Base-by-base conservation (phyloP, 35 echinoderm and acorn worm species). In the Lytechinus variegatus region DNA sequence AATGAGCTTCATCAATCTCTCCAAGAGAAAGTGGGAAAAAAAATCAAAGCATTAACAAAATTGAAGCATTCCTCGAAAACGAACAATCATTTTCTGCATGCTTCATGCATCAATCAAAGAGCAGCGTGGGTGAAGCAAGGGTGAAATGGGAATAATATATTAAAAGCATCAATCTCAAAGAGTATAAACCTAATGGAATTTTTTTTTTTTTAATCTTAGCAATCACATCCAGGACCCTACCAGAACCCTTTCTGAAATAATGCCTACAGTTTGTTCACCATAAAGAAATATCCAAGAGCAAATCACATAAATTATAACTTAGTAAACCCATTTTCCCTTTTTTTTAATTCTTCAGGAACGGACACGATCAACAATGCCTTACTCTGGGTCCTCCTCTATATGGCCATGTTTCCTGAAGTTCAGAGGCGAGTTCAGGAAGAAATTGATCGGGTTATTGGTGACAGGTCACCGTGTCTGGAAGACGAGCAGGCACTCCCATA, bases 301-400 rank as follows among this genome's bases (percentile, higher is more conserved):
- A 44, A 2, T 44, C 33, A 44, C 33, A 44, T 44, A 44, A 44
- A 44, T 44, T 2, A 44, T 44, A 44, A 44, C 33, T 33, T 66
- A 27, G 52, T 16, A 79, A 60, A 79, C 94, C 89, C n/a, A 14
- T 53, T 61, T 89, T 95, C 27, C 33, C 2, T 52, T 61, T 11
- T 29, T 87, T 87, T 8, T 1, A 88, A 54, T 13, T 92, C 92
- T 95, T 16, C 94, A 99, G 98, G 98, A 54, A 97, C 95, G 86
- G 98, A 99, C 95, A 98, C 98, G 61, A 96, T 99, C 58, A 86
- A 97, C 96, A 99, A 96, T 96, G 97, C 98, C 57, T 95, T 98
- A 10, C 90, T 98, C 27, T 99, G 98, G 98, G 94, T 97, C 13
- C 95, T 99, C 55, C 87, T 99, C 11, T 99, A 99, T 95, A 97